These are phyloP conservation scores for Periplaneta americana DNA, from an alignment of 1,140 invertebrate genomes.

Conservation along the genomic window DNA sequence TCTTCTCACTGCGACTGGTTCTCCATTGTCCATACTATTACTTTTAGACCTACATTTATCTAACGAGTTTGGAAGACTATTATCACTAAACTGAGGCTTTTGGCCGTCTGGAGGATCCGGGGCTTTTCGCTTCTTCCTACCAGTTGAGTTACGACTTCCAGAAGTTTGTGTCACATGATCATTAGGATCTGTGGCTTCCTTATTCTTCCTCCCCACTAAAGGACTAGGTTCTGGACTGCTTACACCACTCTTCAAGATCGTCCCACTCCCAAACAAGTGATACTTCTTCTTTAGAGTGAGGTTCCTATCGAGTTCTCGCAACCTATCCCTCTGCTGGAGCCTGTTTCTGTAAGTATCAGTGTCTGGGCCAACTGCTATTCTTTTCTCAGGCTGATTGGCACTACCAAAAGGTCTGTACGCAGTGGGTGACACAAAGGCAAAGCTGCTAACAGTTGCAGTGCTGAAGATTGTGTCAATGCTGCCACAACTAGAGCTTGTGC, in stretches of 20 bases:
- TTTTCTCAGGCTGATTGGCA: slow-evolving; percentile 32
- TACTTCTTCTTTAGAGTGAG: slow-evolving; percentile 57
- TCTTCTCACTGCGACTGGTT: slow-evolving; percentile 29
- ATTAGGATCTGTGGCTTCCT: neutral
- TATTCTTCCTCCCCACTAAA: slow-evolving; percentile 1
- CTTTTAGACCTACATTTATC: slow-evolving; percentile 9
- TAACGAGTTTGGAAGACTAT: slow-evolving; percentile 20
- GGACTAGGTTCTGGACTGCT: slow-evolving; percentile 9
- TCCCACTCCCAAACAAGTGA: slow-evolving; percentile 47
- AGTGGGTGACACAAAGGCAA: slow-evolving; percentile 56
- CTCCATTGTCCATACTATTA: neutral
- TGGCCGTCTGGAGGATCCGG: slow-evolving; percentile 28
- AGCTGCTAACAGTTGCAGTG: slow-evolving; percentile 62
- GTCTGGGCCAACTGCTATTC: slow-evolving; percentile 42
- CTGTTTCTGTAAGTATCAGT: slow-evolving; percentile 54
- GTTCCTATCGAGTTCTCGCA: slow-evolving; percentile 47
- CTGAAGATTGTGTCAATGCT: slow-evolving; percentile 55
- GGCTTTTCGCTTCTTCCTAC: slow-evolving; percentile 31
- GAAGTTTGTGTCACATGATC: neutral
- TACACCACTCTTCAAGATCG: slow-evolving; percentile 26
- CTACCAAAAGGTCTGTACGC: slow-evolving; percentile 40
- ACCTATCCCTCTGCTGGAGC: slow-evolving; percentile 49
- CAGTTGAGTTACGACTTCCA: slow-evolving; percentile 23
- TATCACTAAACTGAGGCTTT: slow-evolving; percentile 12
- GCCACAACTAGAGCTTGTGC: slow-evolving; percentile 39